phyloP scores from a whole-genome alignment of 2,113 vertebrate genomes.

The Cardinalis cardinalis region DNA sequence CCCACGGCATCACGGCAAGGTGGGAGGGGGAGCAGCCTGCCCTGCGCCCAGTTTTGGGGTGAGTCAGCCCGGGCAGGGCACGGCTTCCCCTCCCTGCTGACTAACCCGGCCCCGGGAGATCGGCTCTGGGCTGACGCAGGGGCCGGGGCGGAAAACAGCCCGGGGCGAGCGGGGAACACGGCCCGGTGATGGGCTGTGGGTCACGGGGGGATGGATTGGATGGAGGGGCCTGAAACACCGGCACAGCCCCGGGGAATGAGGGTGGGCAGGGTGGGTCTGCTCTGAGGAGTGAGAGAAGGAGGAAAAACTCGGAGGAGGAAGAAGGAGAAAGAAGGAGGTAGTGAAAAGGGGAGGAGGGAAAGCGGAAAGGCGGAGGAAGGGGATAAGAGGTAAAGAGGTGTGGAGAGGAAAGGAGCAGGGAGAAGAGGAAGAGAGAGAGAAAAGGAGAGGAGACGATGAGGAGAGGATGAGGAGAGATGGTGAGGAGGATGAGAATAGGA shows the following conservation, averaged over 20 bases:
- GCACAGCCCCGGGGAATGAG: background rate
- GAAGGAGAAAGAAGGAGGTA: background rate
- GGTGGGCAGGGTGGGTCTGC: background rate
- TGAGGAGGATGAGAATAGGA: background rate
- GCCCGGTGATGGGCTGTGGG: background rate
- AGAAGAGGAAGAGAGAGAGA: too few species aligned
- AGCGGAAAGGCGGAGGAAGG: background rate
- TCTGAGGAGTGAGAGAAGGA: background rate
- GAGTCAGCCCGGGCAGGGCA: constrained; percentile 43
- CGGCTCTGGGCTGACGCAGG: background rate
- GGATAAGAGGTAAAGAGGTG: background rate
- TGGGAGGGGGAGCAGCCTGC: background rate
- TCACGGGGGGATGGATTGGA: background rate
- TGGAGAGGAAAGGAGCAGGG: too few species aligned
- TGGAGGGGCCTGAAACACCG: background rate
- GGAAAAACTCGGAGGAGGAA: background rate
- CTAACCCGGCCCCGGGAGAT: background rate
- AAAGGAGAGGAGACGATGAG: background rate
- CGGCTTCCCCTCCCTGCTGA: constrained; percentile 39
- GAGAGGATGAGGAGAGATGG: too few species aligned
- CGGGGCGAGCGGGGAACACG: background rate
- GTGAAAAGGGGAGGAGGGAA: background rate
- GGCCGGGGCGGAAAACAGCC: background rate
- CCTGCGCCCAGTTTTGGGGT: background rate
- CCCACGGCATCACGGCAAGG: background rate